Conservation (phyloP, 2,113 vertebrate genomes). For the Opisthocomus hoazin region DNA sequence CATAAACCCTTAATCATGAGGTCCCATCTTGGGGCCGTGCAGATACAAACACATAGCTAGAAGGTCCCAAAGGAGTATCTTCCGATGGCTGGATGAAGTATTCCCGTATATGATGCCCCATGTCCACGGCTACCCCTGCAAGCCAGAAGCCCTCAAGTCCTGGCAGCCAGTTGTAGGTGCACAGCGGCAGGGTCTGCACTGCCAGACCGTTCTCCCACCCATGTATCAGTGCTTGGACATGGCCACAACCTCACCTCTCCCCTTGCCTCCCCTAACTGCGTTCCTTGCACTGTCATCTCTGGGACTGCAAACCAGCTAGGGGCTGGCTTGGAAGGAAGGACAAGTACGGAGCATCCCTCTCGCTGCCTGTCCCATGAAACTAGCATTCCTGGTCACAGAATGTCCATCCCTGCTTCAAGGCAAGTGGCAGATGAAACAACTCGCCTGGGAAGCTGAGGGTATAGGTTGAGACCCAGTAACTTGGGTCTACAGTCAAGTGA, state of each 20-base stretch:
- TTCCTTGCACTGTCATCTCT: not conserved
- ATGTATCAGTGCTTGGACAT: not conserved
- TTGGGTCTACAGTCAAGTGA: not conserved
- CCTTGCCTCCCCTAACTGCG: not conserved
- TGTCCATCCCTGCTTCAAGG: not conserved
- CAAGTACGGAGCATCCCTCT: not conserved
- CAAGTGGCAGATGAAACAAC: not conserved
- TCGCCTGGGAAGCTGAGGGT: fast-evolving
- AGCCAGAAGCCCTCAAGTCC: not conserved
- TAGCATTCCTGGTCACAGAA: not conserved
- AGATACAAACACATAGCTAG: not conserved
- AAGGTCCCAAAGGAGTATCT: not conserved
- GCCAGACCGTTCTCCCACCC: not conserved
- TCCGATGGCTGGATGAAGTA: not conserved
- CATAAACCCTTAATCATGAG: not conserved
- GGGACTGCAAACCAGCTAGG: not conserved
- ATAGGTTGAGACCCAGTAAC: not conserved
- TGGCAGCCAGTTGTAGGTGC: not conserved
- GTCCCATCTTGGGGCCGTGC: not conserved
- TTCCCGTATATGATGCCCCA: not conserved
- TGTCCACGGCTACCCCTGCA: not conserved
- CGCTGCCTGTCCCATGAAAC: not conserved
- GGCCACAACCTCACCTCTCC: not conserved
- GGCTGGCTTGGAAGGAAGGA: not conserved
- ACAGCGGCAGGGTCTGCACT: not conserved